Evolutionary conservation across 2,797 vertebrate genomes (phyloP).

Genomic region (Cynopterus sphinx): DNA sequence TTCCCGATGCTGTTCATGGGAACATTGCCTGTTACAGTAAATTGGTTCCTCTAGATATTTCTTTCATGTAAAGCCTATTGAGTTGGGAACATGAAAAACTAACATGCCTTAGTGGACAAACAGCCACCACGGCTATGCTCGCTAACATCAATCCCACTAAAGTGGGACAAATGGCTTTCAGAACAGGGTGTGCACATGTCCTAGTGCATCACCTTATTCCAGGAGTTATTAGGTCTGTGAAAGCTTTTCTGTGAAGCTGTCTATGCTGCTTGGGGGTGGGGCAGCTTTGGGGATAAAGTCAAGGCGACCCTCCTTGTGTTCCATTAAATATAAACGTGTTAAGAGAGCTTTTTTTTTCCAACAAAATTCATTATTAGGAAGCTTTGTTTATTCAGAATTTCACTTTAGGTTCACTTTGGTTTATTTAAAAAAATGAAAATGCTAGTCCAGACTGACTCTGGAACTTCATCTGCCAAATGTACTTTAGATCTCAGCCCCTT

Average conservation of each 20-base stretch:
- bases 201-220: background rate
- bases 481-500: background rate
- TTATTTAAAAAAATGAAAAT: slow-evolving; percentile 45
- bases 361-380: slow-evolving; percentile 27
- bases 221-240: background rate
- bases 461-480: slow-evolving; percentile 35
- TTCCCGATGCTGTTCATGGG: background rate
- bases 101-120: background rate
- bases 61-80: background rate
- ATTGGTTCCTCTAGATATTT: background rate
- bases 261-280: background rate
- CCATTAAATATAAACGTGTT: slow-evolving; percentile 23
- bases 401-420: background rate
- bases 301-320: slow-evolving; percentile 23
- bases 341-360: background rate
- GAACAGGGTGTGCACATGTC: background rate
- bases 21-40: background rate
- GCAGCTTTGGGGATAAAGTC: slow-evolving; percentile 48
- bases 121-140: background rate
- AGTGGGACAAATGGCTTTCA: background rate
- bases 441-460: background rate
- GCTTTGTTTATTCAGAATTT: background rate
- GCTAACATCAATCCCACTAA: background rate
- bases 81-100: background rate
- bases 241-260: slow-evolving; percentile 3